Base-by-base conservation (phyloP, 37 sponge, comb jelly and placozoan species). In the Beroe ovata region DNA sequence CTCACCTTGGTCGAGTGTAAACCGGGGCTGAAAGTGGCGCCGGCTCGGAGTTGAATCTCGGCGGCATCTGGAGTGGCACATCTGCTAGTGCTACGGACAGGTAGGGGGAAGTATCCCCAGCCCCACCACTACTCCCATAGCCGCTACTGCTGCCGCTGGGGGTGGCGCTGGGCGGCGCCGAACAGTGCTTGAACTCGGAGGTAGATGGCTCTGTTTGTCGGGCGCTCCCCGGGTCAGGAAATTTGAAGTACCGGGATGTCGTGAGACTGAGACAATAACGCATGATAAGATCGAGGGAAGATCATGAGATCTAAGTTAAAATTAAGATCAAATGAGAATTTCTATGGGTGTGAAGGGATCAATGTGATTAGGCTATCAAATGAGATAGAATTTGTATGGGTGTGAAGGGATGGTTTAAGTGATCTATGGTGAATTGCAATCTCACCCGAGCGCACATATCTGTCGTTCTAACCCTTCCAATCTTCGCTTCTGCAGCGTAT, bases 401-500 rank as follows among this genome's bases (percentile, higher is more conserved):
- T n/a, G n/a, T n/a, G n/a, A n/a, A n/a, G n/a, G n/a, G n/a, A n/a
- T n/a, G n/a, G n/a, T n/a, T n/a, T n/a, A n/a, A n/a, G n/a, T n/a
- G n/a, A n/a, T n/a, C n/a, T n/a, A n/a, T n/a, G n/a, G n/a, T n/a
- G n/a, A n/a, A n/a, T n/a, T n/a, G n/a, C n/a, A n/a, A 62, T 20
- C 69, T 66, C 34, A 66, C 69, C 69, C 69, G 34, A 66, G 69
- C 0, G 69, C 25, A 37, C 19, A 66, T 66, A 66, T 66, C 30
- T 66, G 69, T 32, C 30, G 69, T 66, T 66, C 69, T 11, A 66
- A 30, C 14, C 36, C 18, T 66, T 66, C 36, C 25, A 66, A 66
- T 8, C 69, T 26, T 30, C 36, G 25, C 36, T 66, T 8, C 36
- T 66, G 69, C 2, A 30, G 0, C 2, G 18, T 29, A 37, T 66